These are phyloP conservation scores for Schizopygopsis pylzovi DNA, from an alignment of 2,797 vertebrate species.

Conservation along the genomic window DNA sequence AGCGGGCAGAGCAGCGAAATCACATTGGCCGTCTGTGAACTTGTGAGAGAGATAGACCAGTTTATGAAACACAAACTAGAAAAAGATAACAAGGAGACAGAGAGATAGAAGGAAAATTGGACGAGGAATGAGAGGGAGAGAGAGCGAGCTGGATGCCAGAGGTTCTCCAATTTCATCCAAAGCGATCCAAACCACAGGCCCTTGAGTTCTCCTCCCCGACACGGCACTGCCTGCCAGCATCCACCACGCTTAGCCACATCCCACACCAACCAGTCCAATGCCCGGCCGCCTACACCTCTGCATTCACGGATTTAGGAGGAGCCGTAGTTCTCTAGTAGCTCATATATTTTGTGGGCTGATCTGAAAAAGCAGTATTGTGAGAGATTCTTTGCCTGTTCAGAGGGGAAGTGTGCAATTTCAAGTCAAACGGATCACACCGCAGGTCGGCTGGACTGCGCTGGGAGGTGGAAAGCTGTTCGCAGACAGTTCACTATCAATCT, in stretches of 20 bases:
- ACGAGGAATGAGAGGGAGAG: conserved; percentile 35
- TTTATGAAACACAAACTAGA: conserved; percentile 25
- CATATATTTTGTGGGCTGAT: not conserved
- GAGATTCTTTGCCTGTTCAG: conserved; percentile 28
- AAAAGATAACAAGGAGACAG: conserved; percentile 19
- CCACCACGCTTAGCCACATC: conserved; percentile 53
- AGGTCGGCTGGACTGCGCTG: conserved; percentile 17
- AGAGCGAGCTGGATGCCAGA: conserved; percentile 36
- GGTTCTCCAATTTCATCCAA: conserved; percentile 50
- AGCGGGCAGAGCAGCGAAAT: conserved; percentile 30
- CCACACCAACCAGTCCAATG: conserved; percentile 34
- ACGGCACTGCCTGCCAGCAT: conserved; percentile 41
- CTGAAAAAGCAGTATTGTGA: not conserved
- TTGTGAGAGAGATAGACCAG: conserved; percentile 16
- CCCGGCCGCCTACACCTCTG: conserved; percentile 26
- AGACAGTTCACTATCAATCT: conserved; percentile 20
- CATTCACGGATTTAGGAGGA: conserved; percentile 10
- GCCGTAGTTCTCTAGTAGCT: not conserved
- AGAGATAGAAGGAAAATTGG: conserved; percentile 34
- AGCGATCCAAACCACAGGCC: conserved; percentile 53
- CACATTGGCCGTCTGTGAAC: conserved; percentile 32
- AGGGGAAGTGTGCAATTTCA: conserved; percentile 44
- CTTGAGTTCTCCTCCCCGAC: conserved; percentile 44
- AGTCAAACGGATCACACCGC: conserved; percentile 46
- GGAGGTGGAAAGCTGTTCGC: conserved; percentile 22